Base-by-base conservation (phyloP, 2,888 invertebrate genomes). In the Amorpha juglandis region DNA sequence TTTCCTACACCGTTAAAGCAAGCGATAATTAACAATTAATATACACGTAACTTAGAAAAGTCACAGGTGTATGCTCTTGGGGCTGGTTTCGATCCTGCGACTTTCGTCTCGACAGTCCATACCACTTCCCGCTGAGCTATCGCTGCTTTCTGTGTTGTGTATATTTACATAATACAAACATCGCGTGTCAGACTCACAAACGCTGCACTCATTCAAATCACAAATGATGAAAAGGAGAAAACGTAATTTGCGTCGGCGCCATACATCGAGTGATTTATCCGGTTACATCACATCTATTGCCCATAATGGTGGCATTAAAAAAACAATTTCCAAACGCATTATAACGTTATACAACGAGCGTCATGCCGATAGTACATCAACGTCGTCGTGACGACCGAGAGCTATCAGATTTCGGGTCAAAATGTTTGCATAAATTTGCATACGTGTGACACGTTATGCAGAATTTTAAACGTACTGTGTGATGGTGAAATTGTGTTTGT, bases 271-370 rank as follows among this genome's bases (percentile, higher is more conserved):
- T 33, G 19, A 58, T 12, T 19, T 42, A 58, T 38, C 38, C 58
- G 19, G 38, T 58, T 58, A 42, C 58, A 19, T 42, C 38, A 58
- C 58, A 16, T 1, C 38, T 58, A 58, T 58, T 38, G 38, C 19
- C 58, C 38, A 58, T 63, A 63, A 63, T 38, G 63, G 51, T 27
- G 19, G 63, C 63, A 63, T 63, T 51, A 63, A 63, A 33, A 51
- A 63, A 35, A 63, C 63, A 50, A 63, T 63, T 63, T 63, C 63
- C 63, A 51, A 63, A 51, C 63, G 47, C 33, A 63, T 63, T 33
- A 63, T 48, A 21, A 45, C 33, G 38, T 63, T 63, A 63, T 63
- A 51, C 33, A 48, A 63, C 51, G 12, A 16, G 38, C 38, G 19
- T 58, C 58, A 58, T 42, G 19, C 6, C 42, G 38, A 12, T 52